Evolutionary conservation across 2,888 invertebrate species (phyloP).

Genomic region (Folsomia candida): DNA sequence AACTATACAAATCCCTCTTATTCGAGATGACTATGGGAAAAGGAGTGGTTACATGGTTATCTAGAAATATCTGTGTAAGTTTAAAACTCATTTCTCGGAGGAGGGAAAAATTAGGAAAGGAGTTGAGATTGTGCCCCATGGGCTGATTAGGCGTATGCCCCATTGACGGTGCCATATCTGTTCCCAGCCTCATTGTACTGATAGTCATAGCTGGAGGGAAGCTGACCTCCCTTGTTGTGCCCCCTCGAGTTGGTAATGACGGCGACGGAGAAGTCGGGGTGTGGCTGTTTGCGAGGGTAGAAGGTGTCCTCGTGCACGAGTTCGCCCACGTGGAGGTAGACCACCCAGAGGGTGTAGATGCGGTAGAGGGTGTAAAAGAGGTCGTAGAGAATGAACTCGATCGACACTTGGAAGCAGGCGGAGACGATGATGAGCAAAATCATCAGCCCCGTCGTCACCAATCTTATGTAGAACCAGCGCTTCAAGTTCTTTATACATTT

Average conservation of each 20-base stretch:
- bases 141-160: not conserved
- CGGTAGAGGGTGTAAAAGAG: constrained; percentile 41
- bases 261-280: not conserved
- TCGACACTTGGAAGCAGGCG: constrained; percentile 40
- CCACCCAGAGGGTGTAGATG: constrained; percentile 43
- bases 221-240: not conserved
- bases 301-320: constrained; percentile 31
- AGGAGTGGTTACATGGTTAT: no score
- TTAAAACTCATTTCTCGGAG: no score
- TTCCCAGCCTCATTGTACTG: not conserved
- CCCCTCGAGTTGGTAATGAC: not conserved
- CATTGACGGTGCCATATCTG: not conserved
- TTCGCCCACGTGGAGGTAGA: constrained; percentile 39
- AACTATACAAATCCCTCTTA: no score
- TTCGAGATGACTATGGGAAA: no score
- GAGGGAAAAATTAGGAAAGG: no score
- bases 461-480: constrained; percentile 45
- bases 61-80: no score
- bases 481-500: constrained; percentile 37
- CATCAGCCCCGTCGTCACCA: constrained; percentile 26
- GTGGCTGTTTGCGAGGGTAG: not conserved
- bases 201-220: not conserved
- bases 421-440: constrained; percentile 36
- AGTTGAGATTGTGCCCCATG: no score
- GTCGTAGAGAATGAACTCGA: constrained; percentile 38